phyloP scores from a whole-genome alignment of 2,888 invertebrate species.

The Andrena marginata region DNA sequence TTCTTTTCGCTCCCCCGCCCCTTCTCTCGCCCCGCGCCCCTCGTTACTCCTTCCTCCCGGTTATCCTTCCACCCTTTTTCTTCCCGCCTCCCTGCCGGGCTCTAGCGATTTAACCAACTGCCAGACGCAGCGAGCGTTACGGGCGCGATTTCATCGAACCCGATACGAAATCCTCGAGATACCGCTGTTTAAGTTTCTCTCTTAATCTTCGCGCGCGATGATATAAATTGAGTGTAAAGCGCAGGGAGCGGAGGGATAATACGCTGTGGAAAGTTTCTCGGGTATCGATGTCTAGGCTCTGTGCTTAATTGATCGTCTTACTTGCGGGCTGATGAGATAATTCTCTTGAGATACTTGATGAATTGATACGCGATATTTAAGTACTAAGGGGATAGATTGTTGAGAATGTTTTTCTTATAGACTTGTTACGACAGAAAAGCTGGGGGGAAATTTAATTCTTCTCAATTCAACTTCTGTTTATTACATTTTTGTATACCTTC shows the following conservation, averaged over 20 bases:
- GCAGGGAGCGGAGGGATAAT: background rate
- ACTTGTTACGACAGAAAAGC: too few relatives aligned
- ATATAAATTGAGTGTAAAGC: constrained; percentile 8
- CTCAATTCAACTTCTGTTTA: too few relatives aligned
- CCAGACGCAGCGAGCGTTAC: constrained; percentile 53
- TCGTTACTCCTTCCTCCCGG: constrained; percentile 42
- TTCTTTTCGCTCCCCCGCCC: constrained; percentile 53
- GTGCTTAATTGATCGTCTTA: too few relatives aligned
- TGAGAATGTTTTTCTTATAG: too few relatives aligned
- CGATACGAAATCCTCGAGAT: constrained; percentile 36
- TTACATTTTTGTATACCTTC: too few relatives aligned
- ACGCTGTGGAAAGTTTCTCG: background rate
- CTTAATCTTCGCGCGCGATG: constrained; percentile 21
- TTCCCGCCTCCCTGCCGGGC: constrained; percentile 13
- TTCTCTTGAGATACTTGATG: too few relatives aligned
- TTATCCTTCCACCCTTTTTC: constrained; percentile 25
- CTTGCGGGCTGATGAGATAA: too few relatives aligned
- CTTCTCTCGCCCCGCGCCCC: constrained; percentile 49
- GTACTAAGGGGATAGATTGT: too few relatives aligned
- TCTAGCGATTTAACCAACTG: constrained; percentile 59
- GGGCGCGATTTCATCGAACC: constrained; percentile 68
- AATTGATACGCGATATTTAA: too few relatives aligned
- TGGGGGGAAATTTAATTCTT: too few relatives aligned
- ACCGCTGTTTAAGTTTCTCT: constrained; percentile 22
- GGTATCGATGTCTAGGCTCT: background rate